Base-by-base conservation (phyloP, 2,888 invertebrate genomes). In the Thecocarcelia acutangulata region DNA sequence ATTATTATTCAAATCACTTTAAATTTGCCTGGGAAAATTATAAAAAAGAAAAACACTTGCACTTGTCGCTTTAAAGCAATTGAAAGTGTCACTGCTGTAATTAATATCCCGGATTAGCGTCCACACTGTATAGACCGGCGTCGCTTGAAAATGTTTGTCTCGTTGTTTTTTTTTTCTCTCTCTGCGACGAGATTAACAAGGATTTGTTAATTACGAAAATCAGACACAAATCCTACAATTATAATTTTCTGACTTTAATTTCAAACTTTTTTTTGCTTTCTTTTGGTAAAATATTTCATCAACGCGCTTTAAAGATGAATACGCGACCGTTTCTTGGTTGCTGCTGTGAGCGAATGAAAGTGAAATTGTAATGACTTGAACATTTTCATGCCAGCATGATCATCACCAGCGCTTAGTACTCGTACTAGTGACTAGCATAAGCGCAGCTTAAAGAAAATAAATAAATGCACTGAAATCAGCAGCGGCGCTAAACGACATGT, bases 341-440 rank as follows among this genome's bases (percentile, higher is more conserved):
- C 86, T 87, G 84, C 85, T 85, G 85, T 83, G 85, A 85, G 86
- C 87, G 86, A 89, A 89, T 89, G 88, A 89, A 89, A 89, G 88
- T 89, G 89, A 89, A 89, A 89, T 86, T 87, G 85, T 83, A 85
- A 84, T 85, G 86, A 84, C 85, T 83, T 83, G 87, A 87, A 86
- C 87, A 86, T 88, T 88, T 88, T 87, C 88, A 87, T 87, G 86
- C 66, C 48, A 82, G 61, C 13, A 48, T 56, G 74, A 78, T 70
- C 64, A 63, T 63, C 56, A 70, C n/a, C 52, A 63, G 15, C 66
- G 50, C n/a, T 58, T 70, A 61, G 81, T 54, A 17, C 19, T 46
- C 40, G 24, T 11, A 48, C 19, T 46, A 58, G 24, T 11, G 56
- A 24, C 48, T 58, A 80, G 70, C 59, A 37, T 64, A 42, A 76